These are phyloP conservation scores for Pitangus sulphuratus DNA, from an alignment of 2,797 vertebrate genomes.

Conservation along the genomic window DNA sequence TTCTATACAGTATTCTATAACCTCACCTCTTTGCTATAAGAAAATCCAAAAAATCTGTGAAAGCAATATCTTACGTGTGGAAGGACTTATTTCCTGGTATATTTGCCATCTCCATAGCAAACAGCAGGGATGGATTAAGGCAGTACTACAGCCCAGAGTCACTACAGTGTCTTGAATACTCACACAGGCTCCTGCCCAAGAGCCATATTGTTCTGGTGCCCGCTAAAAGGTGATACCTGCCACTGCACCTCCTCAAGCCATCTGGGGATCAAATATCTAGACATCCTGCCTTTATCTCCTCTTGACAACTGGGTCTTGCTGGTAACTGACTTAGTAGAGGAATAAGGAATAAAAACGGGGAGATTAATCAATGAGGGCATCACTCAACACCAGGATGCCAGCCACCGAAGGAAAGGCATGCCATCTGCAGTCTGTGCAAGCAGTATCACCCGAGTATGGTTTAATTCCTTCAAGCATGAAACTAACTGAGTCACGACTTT, in stretches of 20 bases:
- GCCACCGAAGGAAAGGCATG: not conserved
- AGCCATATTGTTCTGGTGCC: not conserved
- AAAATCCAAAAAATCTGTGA: not conserved
- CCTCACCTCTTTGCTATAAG: not conserved
- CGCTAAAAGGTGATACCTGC: not conserved
- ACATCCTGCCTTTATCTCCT: not conserved
- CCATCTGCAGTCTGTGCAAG: not conserved
- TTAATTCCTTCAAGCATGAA: not conserved
- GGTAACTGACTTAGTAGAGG: not conserved
- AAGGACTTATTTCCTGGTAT: not conserved
- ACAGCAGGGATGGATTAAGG: not conserved
- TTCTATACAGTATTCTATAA: not conserved
- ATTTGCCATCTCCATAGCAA: not conserved
- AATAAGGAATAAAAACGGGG: not conserved
- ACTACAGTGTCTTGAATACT: not conserved
- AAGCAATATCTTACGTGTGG: not conserved
- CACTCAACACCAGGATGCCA: not conserved
- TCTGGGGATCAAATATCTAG: not conserved
- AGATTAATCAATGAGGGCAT: not conserved
- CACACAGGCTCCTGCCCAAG: not conserved
- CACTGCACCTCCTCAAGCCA: not conserved
- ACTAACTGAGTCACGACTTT: not conserved
- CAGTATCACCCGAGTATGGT: not conserved
- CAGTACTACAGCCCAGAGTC: not conserved
- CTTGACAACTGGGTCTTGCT: not conserved